These are phyloP conservation scores for Leptoclinus maculatus DNA, from an alignment of 2,797 vertebrate species.

Conservation along the genomic window DNA sequence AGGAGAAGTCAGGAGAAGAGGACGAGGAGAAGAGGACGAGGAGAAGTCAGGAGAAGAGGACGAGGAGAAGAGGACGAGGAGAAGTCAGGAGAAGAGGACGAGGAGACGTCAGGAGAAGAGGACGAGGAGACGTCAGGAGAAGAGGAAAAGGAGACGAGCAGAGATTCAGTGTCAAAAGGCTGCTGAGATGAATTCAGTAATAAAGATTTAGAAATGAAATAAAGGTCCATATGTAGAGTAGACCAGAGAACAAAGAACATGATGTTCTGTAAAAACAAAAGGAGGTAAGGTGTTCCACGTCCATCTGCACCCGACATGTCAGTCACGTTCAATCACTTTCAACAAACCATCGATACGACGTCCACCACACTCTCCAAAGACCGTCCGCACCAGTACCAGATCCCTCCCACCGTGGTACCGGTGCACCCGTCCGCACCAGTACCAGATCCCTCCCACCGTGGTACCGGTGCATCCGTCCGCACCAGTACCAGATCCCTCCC, in stretches of 20 bases:
- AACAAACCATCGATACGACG: conserved; percentile 38
- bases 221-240: too few relatives aligned
- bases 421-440: not conserved
- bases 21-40: rapidly evolving
- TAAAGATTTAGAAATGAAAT: not conserved
- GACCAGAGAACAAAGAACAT: not conserved
- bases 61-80: rapidly evolving
- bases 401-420: not conserved
- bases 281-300: not conserved
- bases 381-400: conserved; percentile 27
- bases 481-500: not conserved
- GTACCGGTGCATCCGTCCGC: not conserved
- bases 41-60: too few relatives aligned
- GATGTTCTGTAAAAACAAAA: not conserved
- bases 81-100: too few relatives aligned
- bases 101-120: too few relatives aligned
- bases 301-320: not conserved
- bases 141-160: not conserved
- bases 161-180: not conserved
- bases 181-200: not conserved
- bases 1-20: too few relatives aligned
- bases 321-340: conserved; percentile 25
- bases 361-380: conserved; percentile 38
- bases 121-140: not conserved
- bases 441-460: too few relatives aligned